Percentiles rank a stretch among this genome's conserved stretches.
Conservation (phyloP, 2,888 invertebrate genomes). For the Tinea trinotella region DNA sequence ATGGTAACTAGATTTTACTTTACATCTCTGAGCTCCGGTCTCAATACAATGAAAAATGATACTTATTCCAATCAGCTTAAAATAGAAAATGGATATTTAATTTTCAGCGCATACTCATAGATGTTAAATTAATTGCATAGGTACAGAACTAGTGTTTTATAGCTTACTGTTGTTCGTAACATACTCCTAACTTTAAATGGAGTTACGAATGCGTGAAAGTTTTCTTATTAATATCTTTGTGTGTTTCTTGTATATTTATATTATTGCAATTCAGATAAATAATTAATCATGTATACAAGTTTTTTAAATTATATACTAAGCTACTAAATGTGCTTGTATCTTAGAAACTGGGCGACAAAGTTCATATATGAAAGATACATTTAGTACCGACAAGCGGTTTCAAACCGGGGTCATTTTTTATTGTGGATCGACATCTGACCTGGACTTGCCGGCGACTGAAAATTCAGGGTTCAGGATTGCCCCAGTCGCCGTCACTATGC, state of each 20-base stretch:
- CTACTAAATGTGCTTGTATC: too few relatives aligned
- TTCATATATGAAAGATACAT: too few relatives aligned
- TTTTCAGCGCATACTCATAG: background rate
- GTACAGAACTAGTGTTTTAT: background rate
- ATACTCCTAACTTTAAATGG: background rate
- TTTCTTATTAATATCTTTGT: background rate
- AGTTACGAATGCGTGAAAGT: background rate
- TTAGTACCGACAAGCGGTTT: too few relatives aligned
- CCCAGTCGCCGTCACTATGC: too few relatives aligned
- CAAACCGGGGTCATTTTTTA: too few relatives aligned
- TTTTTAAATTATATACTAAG: too few relatives aligned
- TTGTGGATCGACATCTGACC: too few relatives aligned
- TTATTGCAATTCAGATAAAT: too few relatives aligned
- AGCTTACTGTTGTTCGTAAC: conserved; percentile 3
- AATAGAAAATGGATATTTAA: background rate
- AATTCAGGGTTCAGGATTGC: too few relatives aligned
- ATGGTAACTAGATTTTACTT: conserved; percentile 44
- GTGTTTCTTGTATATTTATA: background rate
- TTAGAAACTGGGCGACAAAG: too few relatives aligned
- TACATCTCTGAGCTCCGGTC: conserved; percentile 27
- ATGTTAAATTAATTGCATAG: background rate
- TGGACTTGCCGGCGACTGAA: too few relatives aligned
- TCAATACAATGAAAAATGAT: background rate
- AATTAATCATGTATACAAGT: too few relatives aligned
- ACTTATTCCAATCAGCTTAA: background rate